Evolutionary conservation across 37 sponge, comb jelly and placozoan genomes (phyloP).

Genomic region (Tethya wilhelma): DNA sequence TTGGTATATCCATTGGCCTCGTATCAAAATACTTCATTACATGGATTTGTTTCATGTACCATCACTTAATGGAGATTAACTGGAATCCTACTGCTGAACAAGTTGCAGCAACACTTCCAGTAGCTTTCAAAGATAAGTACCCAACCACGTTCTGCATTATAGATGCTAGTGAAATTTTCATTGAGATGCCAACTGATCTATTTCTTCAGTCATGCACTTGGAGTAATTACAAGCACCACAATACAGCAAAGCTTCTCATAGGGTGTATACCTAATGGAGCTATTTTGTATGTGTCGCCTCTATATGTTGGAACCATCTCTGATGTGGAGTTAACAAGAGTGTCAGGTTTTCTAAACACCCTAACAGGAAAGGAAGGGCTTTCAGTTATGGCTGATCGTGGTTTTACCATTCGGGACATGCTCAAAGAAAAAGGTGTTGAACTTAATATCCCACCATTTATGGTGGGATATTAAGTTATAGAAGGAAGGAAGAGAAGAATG

Average conservation of each 20-base stretch:
- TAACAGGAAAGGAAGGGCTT: conserved; percentile 47
- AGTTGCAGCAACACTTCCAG: conserved; percentile 29
- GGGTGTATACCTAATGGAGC: conserved; percentile 39
- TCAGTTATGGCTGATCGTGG: conserved; percentile 69
- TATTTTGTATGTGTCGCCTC: conserved; percentile 28
- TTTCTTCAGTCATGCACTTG: conserved; percentile 40
- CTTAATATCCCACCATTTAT: conserved; percentile 70
- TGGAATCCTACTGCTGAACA: conserved; percentile 37
- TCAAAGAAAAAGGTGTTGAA: conserved; percentile 38
- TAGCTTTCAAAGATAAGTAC: conserved; percentile 21
- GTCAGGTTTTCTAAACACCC: conserved; percentile 27
- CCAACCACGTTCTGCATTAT: conserved; percentile 53
- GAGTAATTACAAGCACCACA: conserved; percentile 62
- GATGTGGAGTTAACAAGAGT: conserved; percentile 2
- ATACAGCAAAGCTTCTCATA: conserved; percentile 53
- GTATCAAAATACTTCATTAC: conserved; percentile 26
- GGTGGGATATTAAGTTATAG: too few relatives aligned
- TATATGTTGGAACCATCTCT: conserved; percentile 49
- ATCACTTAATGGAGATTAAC: too few relatives aligned
- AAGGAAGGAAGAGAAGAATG: conserved; percentile 10
- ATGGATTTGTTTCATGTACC: too few relatives aligned
- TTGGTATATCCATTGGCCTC: conserved; percentile 14
- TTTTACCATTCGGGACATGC: conserved; percentile 63
- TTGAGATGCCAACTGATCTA: conserved; percentile 42
- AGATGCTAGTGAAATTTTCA: conserved; percentile 41